phyloP scores from a whole-genome alignment of 2,113 vertebrate species.

The Gymnarchus niloticus region DNA sequence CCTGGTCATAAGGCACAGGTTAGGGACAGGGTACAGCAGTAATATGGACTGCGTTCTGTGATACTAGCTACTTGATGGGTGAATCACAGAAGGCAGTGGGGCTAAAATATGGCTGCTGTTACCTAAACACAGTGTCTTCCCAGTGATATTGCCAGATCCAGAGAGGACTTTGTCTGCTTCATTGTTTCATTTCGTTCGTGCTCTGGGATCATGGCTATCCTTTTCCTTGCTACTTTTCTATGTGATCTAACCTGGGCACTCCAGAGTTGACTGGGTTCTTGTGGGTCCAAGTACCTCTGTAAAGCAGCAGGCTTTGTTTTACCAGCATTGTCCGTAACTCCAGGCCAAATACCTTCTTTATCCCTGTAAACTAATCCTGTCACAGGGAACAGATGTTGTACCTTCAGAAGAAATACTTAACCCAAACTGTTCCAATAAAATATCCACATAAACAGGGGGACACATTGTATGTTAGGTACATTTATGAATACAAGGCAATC shows the following conservation, averaged over 20 bases:
- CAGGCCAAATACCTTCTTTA: not conserved
- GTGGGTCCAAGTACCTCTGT: too few relatives aligned
- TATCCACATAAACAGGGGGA: not conserved
- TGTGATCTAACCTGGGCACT: not conserved
- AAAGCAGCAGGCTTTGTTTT: not conserved
- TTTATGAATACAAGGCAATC: not conserved
- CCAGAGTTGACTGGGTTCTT: too few relatives aligned
- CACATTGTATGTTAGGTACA: too few relatives aligned
- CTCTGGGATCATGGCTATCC: not conserved
- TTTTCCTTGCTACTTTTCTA: not conserved
- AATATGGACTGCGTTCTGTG: not conserved
- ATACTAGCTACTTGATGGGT: not conserved
- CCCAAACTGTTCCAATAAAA: not conserved
- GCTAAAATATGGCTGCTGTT: not conserved
- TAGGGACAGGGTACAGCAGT: not conserved
- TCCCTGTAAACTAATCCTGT: not conserved
- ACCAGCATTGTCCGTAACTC: not conserved
- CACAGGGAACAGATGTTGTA: not conserved
- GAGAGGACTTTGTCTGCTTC: not conserved
- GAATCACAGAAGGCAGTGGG: not conserved
- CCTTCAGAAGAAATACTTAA: not conserved
- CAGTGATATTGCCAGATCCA: not conserved
- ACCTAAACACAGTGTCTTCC: not conserved
- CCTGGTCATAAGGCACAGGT: not conserved
- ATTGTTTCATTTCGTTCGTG: not conserved